Evolutionary conservation across 2,113 vertebrate species (phyloP).

Genomic region (Sturnus vulgaris): DNA sequence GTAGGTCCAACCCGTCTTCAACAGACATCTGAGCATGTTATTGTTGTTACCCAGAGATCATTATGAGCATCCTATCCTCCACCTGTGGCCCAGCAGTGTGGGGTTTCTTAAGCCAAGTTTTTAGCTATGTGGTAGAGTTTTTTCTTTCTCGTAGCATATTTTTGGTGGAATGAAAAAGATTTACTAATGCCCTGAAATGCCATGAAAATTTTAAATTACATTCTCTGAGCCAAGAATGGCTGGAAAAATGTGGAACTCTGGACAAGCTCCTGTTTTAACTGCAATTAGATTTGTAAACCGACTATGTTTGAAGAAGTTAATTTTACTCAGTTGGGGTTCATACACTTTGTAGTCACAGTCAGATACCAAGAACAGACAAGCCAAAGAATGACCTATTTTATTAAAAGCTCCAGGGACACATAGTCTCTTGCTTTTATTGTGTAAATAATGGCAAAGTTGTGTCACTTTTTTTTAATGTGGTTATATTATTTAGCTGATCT

Average conservation of each 20-base stretch:
- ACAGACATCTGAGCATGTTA: fast-evolving
- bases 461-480: not conserved
- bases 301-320: not conserved
- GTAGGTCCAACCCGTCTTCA: not conserved
- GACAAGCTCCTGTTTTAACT: not conserved
- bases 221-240: not conserved
- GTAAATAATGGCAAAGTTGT: not conserved
- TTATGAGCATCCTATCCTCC: not conserved
- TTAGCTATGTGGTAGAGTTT: not conserved
- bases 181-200: not conserved
- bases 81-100: not conserved
- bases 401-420: not conserved
- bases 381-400: not conserved
- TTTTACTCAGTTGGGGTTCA: not conserved
- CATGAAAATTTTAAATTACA: not conserved
- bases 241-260: not conserved
- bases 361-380: not conserved
- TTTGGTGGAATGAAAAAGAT: not conserved
- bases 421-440: not conserved
- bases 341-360: not conserved
- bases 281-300: not conserved
- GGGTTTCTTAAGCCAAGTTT: not conserved
- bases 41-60: not conserved
- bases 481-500: not conserved
- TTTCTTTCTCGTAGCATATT: not conserved